Conservation (phyloP, 2,797 vertebrate species). For the Typhlichthys eigenmanni region DNA sequence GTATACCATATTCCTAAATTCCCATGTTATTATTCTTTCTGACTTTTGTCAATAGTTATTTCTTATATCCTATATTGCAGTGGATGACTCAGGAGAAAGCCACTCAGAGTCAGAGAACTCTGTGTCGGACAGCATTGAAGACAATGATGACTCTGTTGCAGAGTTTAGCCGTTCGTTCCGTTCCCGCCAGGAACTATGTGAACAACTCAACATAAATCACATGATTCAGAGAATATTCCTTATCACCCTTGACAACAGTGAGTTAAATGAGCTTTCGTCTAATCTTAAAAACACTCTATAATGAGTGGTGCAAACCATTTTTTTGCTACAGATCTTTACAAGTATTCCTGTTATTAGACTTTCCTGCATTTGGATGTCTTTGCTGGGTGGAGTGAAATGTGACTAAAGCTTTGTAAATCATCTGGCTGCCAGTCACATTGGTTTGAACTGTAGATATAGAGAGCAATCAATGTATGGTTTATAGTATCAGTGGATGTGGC, state of each 20-base stretch:
- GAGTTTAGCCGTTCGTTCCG: conserved; percentile 97
- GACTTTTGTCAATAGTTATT: background rate
- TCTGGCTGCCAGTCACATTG: background rate
- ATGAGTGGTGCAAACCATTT: background rate
- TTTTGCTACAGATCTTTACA: too few species aligned
- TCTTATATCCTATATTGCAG: conserved; percentile 47
- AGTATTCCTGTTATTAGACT: too few species aligned
- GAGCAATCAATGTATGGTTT: background rate
- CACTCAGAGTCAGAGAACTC: conserved; percentile 96
- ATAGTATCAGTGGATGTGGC: background rate
- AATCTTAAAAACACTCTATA: too few species aligned
- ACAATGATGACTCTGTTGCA: conserved; percentile 94
- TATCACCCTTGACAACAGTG: conserved; percentile 97
- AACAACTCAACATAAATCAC: conserved; percentile 99
- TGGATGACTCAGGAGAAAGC: conserved; percentile 86
- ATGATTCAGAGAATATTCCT: conserved; percentile 99
- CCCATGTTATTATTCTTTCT: too few species aligned
- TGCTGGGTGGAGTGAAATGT: background rate
- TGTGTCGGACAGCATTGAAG: conserved; percentile 93
- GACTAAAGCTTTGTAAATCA: background rate
- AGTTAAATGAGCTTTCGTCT: conserved; percentile 58
- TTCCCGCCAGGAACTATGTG: conserved; percentile 93
- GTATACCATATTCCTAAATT: background rate
- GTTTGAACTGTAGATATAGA: background rate
- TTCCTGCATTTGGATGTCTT: background rate